A percentile compares a stretch with the other conserved stretches of the same genome.
These are phyloP conservation scores for Artibeus jamaicensis DNA, from an alignment of 2,797 vertebrate genomes.

Conservation along the genomic window DNA sequence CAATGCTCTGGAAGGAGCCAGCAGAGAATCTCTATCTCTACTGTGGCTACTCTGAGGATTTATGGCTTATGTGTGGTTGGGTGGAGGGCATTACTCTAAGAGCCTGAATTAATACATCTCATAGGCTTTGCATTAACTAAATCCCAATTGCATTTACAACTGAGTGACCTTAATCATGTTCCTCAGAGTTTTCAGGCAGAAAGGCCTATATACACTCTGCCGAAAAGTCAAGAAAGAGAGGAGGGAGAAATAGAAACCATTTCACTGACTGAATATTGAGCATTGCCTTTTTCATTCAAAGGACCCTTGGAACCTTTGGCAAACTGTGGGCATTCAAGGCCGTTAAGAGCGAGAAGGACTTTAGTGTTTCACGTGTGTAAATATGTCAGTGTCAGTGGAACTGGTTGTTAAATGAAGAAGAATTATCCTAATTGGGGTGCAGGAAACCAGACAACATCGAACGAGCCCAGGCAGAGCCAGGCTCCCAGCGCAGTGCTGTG, in stretches of 20 bases:
- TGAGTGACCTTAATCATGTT: slow-evolving; percentile 75
- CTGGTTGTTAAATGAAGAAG: slow-evolving; percentile 74
- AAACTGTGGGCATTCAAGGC: slow-evolving; percentile 63
- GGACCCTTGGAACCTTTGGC: slow-evolving; percentile 66
- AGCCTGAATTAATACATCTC: slow-evolving; percentile 69
- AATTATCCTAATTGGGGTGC: slow-evolving; percentile 68
- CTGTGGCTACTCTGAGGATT: background rate
- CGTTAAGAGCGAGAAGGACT: slow-evolving; percentile 58
- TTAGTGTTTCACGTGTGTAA: slow-evolving; percentile 67
- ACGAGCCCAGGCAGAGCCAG: slow-evolving; percentile 60
- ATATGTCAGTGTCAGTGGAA: slow-evolving; percentile 60
- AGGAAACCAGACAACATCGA: slow-evolving; percentile 67
- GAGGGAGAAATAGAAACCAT: slow-evolving; percentile 38
- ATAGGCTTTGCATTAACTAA: slow-evolving; percentile 73
- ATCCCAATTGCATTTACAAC: slow-evolving; percentile 72
- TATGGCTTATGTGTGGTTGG: background rate
- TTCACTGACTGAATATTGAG: slow-evolving; percentile 69
- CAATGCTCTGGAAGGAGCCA: background rate
- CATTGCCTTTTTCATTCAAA: slow-evolving; percentile 48
- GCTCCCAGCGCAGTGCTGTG: slow-evolving; percentile 10
- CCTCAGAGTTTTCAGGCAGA: slow-evolving; percentile 62
- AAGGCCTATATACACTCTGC: slow-evolving; percentile 58
- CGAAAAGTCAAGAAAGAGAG: slow-evolving; percentile 44
- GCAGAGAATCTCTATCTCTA: background rate
- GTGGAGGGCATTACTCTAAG: slow-evolving; percentile 48